These are phyloP conservation scores for Apantesis nais DNA, from an alignment of 2,888 invertebrate species.

Conservation along the genomic window DNA sequence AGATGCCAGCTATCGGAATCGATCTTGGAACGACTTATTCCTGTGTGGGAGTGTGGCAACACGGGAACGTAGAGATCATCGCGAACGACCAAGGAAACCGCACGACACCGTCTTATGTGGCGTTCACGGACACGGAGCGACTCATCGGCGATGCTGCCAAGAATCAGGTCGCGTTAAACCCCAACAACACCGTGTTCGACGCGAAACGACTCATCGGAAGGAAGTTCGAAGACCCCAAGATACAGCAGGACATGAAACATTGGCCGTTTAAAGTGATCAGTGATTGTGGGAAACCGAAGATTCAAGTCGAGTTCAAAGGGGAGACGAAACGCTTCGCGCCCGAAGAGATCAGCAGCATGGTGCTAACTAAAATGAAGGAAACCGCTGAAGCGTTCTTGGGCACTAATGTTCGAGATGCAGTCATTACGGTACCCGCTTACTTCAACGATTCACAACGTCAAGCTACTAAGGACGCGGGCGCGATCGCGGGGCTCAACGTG, in stretches of 20 bases:
- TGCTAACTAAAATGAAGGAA: constrained; percentile 45
- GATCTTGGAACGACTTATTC: constrained; percentile 16
- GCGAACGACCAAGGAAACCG: constrained; percentile 86
- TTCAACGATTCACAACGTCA: constrained; percentile 16
- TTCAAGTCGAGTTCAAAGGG: constrained; percentile 37
- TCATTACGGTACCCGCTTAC: constrained; percentile 85
- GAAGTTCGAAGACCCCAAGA: constrained; percentile 87
- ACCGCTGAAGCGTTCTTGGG: constrained; percentile 88
- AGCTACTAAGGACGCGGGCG: constrained; percentile 16
- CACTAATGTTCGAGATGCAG: constrained; percentile 87
- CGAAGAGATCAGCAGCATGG: constrained; percentile 88
- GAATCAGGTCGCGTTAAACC: constrained; percentile 13
- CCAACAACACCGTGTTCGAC: constrained; percentile 14
- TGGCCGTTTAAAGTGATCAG: constrained; percentile 90
- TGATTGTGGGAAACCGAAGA: constrained; percentile 58
- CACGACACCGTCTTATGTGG: constrained; percentile 88
- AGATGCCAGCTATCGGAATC: constrained; percentile 15
- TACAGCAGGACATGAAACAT: constrained; percentile 90
- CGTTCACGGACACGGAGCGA: constrained; percentile 71
- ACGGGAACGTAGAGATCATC: constrained; percentile 49
- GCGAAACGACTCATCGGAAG: constrained; percentile 16
- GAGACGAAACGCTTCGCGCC: constrained; percentile 86
- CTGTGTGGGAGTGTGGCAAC: constrained; percentile 15
- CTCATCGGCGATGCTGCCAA: constrained; percentile 15
- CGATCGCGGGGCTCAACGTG: constrained; percentile 78